Conservation (phyloP, 1,140 invertebrate species). For the Cotesia glomerata region DNA sequence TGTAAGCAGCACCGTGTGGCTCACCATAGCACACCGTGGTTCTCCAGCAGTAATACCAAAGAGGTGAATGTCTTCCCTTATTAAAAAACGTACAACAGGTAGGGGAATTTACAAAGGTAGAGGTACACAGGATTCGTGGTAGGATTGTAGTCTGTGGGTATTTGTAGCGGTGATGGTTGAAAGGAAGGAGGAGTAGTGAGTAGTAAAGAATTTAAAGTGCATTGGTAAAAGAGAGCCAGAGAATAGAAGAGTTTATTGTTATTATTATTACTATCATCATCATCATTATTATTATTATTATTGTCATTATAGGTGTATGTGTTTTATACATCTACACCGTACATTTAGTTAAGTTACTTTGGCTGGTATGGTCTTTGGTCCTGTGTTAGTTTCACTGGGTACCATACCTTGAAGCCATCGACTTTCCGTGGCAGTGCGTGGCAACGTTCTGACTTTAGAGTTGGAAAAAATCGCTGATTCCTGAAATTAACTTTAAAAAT, state of each 20-base stretch:
- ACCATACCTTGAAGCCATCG: constrained; percentile 3
- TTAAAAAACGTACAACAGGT: constrained; percentile 30
- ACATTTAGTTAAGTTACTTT: not conserved
- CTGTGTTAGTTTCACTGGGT: not conserved
- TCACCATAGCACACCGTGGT: not conserved
- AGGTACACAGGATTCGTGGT: not conserved
- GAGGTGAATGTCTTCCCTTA: constrained; percentile 60
- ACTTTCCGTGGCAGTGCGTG: too few relatives aligned
- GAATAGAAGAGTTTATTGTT: not conserved
- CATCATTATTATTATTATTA: too few relatives aligned
- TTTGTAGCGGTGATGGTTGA: not conserved
- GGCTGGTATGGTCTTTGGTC: not conserved
- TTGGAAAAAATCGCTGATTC: not conserved
- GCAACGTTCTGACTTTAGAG: not conserved
- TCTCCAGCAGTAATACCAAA: constrained; percentile 36
- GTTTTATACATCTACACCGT: not conserved
- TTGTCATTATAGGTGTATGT: too few relatives aligned
- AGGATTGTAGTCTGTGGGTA: not conserved
- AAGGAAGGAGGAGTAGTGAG: not conserved
- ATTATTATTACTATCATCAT: too few relatives aligned
- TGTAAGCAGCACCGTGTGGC: too few relatives aligned
- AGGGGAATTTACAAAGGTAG: constrained; percentile 38
- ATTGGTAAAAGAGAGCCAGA: not conserved
- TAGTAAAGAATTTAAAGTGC: not conserved
- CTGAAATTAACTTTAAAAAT: too few relatives aligned